phyloP scores from a whole-genome alignment of 2,113 vertebrate genomes.

The Marcusenius ussheri region DNA sequence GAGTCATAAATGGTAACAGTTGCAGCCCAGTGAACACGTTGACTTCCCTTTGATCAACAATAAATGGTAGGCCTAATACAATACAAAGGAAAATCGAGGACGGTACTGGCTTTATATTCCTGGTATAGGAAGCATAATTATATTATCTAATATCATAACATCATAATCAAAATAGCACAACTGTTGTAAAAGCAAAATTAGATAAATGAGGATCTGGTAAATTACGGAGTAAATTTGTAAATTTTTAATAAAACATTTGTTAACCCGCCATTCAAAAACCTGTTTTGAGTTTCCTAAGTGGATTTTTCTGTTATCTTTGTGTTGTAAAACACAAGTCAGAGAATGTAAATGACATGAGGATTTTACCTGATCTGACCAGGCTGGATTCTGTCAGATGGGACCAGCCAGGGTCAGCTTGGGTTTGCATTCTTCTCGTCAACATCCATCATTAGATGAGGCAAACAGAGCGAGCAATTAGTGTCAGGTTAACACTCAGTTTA shows the following conservation, averaged over 20 bases:
- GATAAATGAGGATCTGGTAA: not conserved
- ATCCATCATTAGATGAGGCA: not conserved
- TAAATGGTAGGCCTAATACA: not conserved
- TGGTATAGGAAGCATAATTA: not conserved
- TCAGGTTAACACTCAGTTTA: not conserved
- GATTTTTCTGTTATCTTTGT: not conserved
- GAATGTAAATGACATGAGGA: not conserved
- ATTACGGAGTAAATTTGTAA: not conserved
- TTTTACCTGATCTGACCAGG: slow-evolving; percentile 2
- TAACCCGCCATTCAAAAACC: not conserved
- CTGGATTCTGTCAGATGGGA: not conserved
- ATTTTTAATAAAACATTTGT: not conserved
- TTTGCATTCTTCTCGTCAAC: slow-evolving; percentile 11
- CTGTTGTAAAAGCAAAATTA: not conserved
- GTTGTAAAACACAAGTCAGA: not conserved
- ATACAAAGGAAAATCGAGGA: not conserved
- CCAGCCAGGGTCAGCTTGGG: not conserved
- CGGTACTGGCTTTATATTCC: not conserved
- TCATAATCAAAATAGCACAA: not conserved
- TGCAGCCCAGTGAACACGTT: not conserved
- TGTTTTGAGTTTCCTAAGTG: not conserved
- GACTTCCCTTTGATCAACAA: not conserved
- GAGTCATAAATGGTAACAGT: not conserved
- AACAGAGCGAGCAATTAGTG: not conserved
- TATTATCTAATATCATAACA: not conserved